Percentiles rank a stretch among this genome's conserved stretches.
These are phyloP conservation scores for Virgularia gustaviana DNA, from an alignment of 92 coral and sea anemone genomes.

Conservation along the genomic window DNA sequence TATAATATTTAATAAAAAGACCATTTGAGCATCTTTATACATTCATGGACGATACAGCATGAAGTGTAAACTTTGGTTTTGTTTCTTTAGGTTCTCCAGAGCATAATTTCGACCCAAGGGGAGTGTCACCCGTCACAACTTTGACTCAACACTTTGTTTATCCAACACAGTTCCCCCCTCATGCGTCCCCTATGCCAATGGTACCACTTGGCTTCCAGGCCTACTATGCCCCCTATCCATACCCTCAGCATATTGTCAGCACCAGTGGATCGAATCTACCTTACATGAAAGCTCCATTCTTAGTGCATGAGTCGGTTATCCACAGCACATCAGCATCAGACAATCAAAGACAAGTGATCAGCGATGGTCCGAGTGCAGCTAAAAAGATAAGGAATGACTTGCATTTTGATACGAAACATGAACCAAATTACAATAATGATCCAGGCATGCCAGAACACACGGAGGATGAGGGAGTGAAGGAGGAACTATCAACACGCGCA, in stretches of 20 bases:
- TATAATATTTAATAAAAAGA: no score
- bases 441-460: no score
- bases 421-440: no score
- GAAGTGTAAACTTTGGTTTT: no score
- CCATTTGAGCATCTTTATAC: no score
- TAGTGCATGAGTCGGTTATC: conserved; percentile 23
- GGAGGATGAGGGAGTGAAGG: no score
- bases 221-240: conserved; percentile 6
- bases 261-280: neutral
- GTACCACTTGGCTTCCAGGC: neutral
- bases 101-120: neutral
- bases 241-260: neutral
- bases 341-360: neutral
- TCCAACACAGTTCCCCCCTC: conserved; percentile 9
- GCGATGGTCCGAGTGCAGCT: conserved; percentile 28
- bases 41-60: no score
- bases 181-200: conserved; percentile 4
- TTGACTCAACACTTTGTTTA: conserved; percentile 22
- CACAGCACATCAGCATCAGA: conserved; percentile 9
- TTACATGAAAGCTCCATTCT: neutral
- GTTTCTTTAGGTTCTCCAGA: conserved; percentile 19
- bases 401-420: neutral
- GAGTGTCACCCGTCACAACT: conserved; percentile 13
- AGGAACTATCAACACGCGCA: no score
- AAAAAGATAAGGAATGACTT: neutral